A percentile compares a stretch with the other conserved stretches of the same genome.
Evolutionary conservation across 2,888 invertebrate genomes (phyloP).

Genomic region (Noctua comes): DNA sequence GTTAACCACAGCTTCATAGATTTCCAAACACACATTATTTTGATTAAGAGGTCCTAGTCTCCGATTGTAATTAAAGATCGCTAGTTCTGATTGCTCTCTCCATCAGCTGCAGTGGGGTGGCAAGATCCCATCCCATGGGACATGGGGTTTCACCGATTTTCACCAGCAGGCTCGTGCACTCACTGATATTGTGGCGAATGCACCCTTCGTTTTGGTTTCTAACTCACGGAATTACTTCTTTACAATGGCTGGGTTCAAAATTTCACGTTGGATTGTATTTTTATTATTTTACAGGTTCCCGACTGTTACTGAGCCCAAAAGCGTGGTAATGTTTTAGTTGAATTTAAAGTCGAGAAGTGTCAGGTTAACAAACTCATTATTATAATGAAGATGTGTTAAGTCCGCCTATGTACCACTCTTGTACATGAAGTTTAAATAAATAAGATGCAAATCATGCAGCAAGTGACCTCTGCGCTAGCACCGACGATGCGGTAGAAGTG

Average conservation of each 20-base stretch:
- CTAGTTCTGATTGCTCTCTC: conserved; percentile 60
- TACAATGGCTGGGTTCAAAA: not conserved
- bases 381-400: too few relatives aligned
- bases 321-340: not conserved
- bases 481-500: not conserved
- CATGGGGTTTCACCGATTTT: conserved; percentile 68
- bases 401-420: too few relatives aligned
- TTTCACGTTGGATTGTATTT: not conserved
- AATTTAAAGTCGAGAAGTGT: not conserved
- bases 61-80: conserved; percentile 74
- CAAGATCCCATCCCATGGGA: conserved; percentile 67
- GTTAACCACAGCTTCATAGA: conserved; percentile 7
- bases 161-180: conserved; percentile 65
- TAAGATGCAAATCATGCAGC: not conserved
- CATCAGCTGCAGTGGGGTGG: conserved; percentile 64
- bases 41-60: conserved; percentile 27
- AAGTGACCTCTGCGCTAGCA: not conserved
- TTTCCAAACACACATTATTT: conserved; percentile 39
- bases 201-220: not conserved
- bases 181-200: conserved; percentile 51
- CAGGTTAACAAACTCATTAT: not conserved
- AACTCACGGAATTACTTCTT: conserved; percentile 16
- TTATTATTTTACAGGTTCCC: not conserved
- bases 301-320: not conserved
- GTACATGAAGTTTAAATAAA: too few relatives aligned